Evolutionary conservation across 2,797 vertebrate genomes (phyloP), one percentile per base, ranked within the genome.

Genomic region (Acanthis flammea): DNA sequence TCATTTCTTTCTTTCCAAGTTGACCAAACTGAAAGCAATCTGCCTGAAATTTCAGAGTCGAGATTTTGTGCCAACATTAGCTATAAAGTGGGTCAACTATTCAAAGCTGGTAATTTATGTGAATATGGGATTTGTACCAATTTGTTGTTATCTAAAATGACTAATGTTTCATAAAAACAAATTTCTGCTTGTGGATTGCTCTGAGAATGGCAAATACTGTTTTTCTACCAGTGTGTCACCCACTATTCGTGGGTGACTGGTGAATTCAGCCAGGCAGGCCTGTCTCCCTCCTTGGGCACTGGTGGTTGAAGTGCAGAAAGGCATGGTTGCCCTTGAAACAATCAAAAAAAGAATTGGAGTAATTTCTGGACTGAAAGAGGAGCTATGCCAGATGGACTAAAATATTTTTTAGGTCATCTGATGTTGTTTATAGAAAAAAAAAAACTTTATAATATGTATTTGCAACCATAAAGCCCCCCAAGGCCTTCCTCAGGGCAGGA

Each of bases 1-100:
- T 77, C 2, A 37, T 65, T 86, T 94, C 60, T 92, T 78, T 76
- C 75, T 72, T 88, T 92, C 66, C 47, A 91, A 50, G 58, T 48
- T 90, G 86, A 88, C 88, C 83, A 89, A 96, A 88, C 54, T 77
- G 85, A 96, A 94, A 91, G 57, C 68, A 82, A 94, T 94, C 88
- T 96, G 87, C 92, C 86, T 95, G 82, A 88, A 61, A 92, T 94
- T 95, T 96, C 82, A 79, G 91, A 90, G 83, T 66, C 31, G 72
- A 73, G 92, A 93, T 94, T 92, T 82, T 78, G 54, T 92, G 70
- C 84, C 73, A 94, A 88, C 78, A 81, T 95, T 88, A 70, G 76
- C 50, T 39, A 65, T 83, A 94, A 95, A 96, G 68, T 94, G 89
- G 87, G 94, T 94, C 94, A 96, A 39, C 89, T 88, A 92, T 89